Evolutionary conservation across 2,797 vertebrate genomes (phyloP).

Genomic region (Poecilia velifera): DNA sequence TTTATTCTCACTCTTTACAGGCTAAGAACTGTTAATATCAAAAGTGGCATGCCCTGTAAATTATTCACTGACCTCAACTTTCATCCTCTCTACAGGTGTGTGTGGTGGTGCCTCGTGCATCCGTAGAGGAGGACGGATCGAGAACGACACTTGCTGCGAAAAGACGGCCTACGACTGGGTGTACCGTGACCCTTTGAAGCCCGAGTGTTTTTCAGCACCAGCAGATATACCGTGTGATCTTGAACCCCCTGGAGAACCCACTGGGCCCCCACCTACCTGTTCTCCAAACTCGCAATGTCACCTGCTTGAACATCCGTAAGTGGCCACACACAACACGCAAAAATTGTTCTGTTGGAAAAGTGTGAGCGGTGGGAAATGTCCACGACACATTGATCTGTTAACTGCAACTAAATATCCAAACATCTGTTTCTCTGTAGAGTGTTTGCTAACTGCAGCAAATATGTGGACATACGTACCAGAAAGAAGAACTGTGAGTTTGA

Average conservation of each 20-base stretch:
- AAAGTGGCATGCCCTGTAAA: neutral
- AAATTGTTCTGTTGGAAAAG: neutral
- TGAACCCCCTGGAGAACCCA: fast-evolving
- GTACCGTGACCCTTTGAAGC: slow-evolving; percentile 61
- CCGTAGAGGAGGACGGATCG: slow-evolving; percentile 67
- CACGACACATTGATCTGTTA: neutral
- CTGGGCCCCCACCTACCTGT: slow-evolving; percentile 18
- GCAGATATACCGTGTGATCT: slow-evolving; percentile 43
- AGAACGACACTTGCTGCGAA: slow-evolving; percentile 72
- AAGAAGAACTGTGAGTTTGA: slow-evolving; percentile 71
- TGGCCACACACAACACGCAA: neutral
- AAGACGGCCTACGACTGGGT: slow-evolving; percentile 77
- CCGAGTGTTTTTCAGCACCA: slow-evolving; percentile 55
- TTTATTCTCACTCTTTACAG: too few species aligned
- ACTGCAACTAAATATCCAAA: neutral
- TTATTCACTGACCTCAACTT: neutral
- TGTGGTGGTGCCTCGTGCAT: slow-evolving; percentile 75
- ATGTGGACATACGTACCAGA: slow-evolving; percentile 37
- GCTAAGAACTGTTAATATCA: neutral
- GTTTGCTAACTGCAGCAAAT: slow-evolving; percentile 62
- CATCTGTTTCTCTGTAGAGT: slow-evolving; percentile 48
- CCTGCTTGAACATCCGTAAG: slow-evolving; percentile 69
- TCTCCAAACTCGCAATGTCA: slow-evolving; percentile 52
- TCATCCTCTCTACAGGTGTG: slow-evolving; percentile 58
- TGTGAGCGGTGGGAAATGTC: neutral